Percentiles rank a stretch among this genome's conserved stretches.
These are phyloP conservation scores for Cotesia congregata DNA, from an alignment of 2,888 invertebrate species.

Conservation along the genomic window DNA sequence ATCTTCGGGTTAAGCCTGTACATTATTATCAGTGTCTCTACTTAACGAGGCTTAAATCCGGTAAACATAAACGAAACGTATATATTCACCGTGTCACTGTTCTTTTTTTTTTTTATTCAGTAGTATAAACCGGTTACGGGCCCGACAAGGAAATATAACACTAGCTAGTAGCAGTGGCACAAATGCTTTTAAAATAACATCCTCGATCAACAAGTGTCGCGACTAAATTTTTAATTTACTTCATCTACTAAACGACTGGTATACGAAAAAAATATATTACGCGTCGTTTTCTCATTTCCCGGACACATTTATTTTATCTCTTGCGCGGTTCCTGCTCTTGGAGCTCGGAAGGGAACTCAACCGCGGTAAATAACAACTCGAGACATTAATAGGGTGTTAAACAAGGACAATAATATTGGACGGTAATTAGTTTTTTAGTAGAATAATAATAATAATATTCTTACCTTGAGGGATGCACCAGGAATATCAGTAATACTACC, in stretches of 20 bases:
- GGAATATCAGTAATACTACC: slow-evolving; percentile 66
- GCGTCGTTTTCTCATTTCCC: slow-evolving; percentile 10
- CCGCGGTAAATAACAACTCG: background rate
- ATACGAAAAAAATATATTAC: slow-evolving; percentile 19
- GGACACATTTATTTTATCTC: slow-evolving; percentile 1
- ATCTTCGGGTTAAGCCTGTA: slow-evolving; percentile 44
- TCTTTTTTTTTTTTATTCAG: background rate
- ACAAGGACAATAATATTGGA: background rate
- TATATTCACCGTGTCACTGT: background rate
- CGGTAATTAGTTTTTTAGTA: background rate
- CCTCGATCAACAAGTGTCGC: slow-evolving; percentile 50
- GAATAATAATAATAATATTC: slow-evolving; percentile 40
- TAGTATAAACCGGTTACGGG: slow-evolving; percentile 39
- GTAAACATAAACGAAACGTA: background rate
- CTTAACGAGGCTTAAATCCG: slow-evolving; percentile 48
- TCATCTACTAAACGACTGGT: slow-evolving; percentile 33
- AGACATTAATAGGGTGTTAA: background rate
- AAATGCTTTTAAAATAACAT: slow-evolving; percentile 28
- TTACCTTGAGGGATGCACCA: slow-evolving; percentile 66
- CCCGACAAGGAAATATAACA: slow-evolving; percentile 42
- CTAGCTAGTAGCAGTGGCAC: slow-evolving; percentile 11
- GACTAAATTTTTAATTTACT: slow-evolving; percentile 47
- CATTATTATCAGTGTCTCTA: slow-evolving; percentile 44
- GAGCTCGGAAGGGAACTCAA: background rate
- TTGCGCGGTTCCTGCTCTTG: background rate